Evolutionary conservation across 35 echinoderm and acorn worm species (phyloP), one percentile per base, ranked within the genome.

Genomic region (Ptychodera flava): DNA sequence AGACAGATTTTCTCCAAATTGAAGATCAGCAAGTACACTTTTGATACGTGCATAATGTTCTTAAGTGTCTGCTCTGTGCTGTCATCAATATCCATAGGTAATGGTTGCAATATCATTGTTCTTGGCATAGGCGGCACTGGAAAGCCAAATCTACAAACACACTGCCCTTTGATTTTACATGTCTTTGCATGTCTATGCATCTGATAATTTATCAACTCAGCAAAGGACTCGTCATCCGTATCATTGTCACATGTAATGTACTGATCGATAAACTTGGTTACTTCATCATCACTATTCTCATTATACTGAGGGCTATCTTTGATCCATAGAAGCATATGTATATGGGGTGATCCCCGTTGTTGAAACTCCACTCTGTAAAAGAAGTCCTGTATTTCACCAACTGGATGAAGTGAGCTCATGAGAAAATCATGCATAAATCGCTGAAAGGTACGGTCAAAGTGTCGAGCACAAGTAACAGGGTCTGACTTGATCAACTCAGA

Each of bases 291-390:
- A 31, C 76, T 0, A 78, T n/a, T 33, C 79, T 45, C 52, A 29
- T 37, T 76, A 84, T 52, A 93, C 28, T 28, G 29, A 38, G 91
- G 85, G 0, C 35, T 86, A 92, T 92, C 52, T 78, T 83, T 88
- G 37, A 87, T 88, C 90, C 90, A 92, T 84, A 64, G 32, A 78
- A 92, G 36, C 91, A 89, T 85, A 34, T 93, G 91, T 36, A 86
- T 91, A 32, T 91, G 90, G 1, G 90, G 78, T 16, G 85, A 88
- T 34, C 91, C 91, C 27, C 91, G 80, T 33, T 89, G 88, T 36
- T n/a, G n/a, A n/a, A n/a, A n/a, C n/a, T n/a, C n/a, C n/a, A n/a
- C n/a, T n/a, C n/a, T n/a, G n/a, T n/a, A 80, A 31, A 92, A 92
- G 27, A 81, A 32, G 64, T 92, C 91, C 2, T 45, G 88, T 28